Conservation (phyloP, 2,888 invertebrate genomes). For the Lasius platythorax region DNA sequence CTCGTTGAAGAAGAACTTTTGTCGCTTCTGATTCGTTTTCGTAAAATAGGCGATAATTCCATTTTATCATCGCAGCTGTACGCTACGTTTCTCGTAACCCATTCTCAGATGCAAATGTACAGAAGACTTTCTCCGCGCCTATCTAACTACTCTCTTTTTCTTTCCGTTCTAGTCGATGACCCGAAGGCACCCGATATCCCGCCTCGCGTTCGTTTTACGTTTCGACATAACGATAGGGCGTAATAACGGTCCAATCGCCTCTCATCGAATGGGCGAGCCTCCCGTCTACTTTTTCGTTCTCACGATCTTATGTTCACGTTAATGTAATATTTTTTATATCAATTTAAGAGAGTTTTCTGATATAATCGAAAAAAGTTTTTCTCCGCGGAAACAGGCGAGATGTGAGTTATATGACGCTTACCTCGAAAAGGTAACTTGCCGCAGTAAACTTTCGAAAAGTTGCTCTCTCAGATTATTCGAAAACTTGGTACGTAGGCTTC, state of each 20-base stretch:
- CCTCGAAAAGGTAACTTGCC: not conserved
- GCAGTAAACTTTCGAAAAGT: slow-evolving; percentile 9
- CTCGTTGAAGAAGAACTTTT: not conserved
- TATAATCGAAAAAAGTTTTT: slow-evolving; percentile 2
- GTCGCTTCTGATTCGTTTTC: slow-evolving; percentile 21
- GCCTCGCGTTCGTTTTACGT: slow-evolving; percentile 60
- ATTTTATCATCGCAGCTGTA: slow-evolving; percentile 43
- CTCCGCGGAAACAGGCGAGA: not conserved
- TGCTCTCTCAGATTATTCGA: slow-evolving; percentile 21
- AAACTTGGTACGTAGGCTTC: not conserved
- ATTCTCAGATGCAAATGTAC: slow-evolving; percentile 41
- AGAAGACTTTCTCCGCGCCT: slow-evolving; percentile 17
- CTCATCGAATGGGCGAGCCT: slow-evolving; percentile 57
- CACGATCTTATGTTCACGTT: slow-evolving; percentile 56
- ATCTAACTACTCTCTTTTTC: slow-evolving; percentile 47
- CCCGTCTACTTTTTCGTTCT: slow-evolving; percentile 29
- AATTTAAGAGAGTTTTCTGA: not conserved
- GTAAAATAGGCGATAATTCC: slow-evolving; percentile 56
- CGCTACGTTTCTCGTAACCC: slow-evolving; percentile 4
- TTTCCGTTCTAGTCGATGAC: slow-evolving; percentile 50
- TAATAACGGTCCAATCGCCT: slow-evolving; percentile 65
- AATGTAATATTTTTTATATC: slow-evolving; percentile 8
- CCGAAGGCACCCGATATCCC: slow-evolving; percentile 59
- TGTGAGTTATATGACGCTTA: slow-evolving; percentile 4
- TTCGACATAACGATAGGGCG: slow-evolving; percentile 50